Evolutionary conservation across 1,140 invertebrate genomes (phyloP).

Genomic region (Bombyx mori): ASM3026992v2 NC_085111.1:13889001-13889500

Average conservation of each 20-base stretch:
- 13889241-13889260: conserved; percentile 80
- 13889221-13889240: conserved; percentile 79
- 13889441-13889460: too few species aligned
- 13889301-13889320: too few species aligned
- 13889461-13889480: too few species aligned
- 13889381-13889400: background rate
- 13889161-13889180: conserved; percentile 51
- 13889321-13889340: too few species aligned
- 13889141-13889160: background rate
- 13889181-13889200: conserved; percentile 79
- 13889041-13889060: conserved; percentile 81
- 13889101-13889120: conserved; percentile 13
- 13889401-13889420: too few species aligned
- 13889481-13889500: too few species aligned
- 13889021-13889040: conserved; percentile 84
- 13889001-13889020: conserved; percentile 88
- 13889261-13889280: conserved; percentile 56
- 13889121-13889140: background rate
- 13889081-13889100: conserved; percentile 83
- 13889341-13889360: too few species aligned
- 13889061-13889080: conserved; percentile 79
- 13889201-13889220: conserved; percentile 80
- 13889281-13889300: too few species aligned
- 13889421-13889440: too few species aligned
- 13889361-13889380: background rate